phyloP scores from a whole-genome alignment of 2,113 vertebrate species.

The Hydrochoerus hydrochaeris region DNA sequence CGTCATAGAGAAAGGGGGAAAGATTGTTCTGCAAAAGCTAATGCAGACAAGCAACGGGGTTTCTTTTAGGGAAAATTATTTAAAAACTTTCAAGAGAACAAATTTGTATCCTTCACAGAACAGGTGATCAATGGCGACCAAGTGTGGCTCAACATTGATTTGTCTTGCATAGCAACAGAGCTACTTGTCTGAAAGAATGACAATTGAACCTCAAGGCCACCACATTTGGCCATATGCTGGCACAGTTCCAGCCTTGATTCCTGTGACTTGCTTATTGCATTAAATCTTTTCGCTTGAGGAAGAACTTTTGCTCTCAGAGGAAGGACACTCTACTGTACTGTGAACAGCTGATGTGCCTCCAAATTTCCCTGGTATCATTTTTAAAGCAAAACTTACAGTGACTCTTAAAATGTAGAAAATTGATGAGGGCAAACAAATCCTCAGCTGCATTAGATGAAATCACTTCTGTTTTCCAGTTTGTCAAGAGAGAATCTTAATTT shows the following conservation, averaged over 20 bases:
- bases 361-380: conserved; percentile 45
- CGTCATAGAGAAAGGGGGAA: conserved; percentile 17
- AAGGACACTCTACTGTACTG: background rate
- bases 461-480: conserved; percentile 51
- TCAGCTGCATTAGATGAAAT: conserved; percentile 52
- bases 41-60: conserved; percentile 36
- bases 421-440: conserved; percentile 37
- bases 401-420: conserved; percentile 54
- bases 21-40: conserved; percentile 40
- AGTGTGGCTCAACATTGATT: conserved; percentile 40
- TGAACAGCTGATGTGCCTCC: background rate
- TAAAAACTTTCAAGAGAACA: conserved; percentile 51
- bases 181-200: conserved; percentile 17
- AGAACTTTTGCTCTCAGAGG: conserved; percentile 1
- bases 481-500: conserved; percentile 41
- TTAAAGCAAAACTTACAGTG: conserved; percentile 13
- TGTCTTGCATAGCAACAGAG: background rate
- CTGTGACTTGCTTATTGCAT: background rate
- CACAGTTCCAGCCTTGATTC: background rate
- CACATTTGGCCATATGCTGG: background rate
- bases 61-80: conserved; percentile 60
- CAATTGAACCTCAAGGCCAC: background rate
- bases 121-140: conserved; percentile 53
- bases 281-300: background rate
- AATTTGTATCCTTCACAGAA: conserved; percentile 42